phyloP scores from a whole-genome alignment of 2,113 vertebrate species.

The Theristicus caerulescens region DNA sequence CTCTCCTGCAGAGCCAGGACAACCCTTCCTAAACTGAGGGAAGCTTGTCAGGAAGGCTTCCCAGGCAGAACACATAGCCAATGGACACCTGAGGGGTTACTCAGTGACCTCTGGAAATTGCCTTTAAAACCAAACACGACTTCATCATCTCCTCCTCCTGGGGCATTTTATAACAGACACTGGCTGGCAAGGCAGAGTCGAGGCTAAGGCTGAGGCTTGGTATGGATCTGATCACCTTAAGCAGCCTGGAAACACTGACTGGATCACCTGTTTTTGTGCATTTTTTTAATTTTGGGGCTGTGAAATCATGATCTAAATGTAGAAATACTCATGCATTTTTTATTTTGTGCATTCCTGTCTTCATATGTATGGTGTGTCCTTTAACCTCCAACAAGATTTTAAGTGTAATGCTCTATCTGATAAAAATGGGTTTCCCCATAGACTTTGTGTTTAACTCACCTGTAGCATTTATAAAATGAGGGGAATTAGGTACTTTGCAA shows the following conservation, averaged over 20 bases:
- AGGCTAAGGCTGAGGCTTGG: neutral
- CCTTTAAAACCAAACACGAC: neutral
- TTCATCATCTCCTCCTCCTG: neutral
- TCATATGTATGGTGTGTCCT: neutral
- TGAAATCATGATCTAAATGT: neutral
- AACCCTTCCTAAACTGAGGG: neutral
- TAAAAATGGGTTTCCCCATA: neutral
- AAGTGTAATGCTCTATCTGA: neutral
- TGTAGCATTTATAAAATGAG: neutral
- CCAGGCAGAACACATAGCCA: neutral
- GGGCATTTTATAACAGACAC: neutral
- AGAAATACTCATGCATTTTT: neutral
- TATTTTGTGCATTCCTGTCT: neutral
- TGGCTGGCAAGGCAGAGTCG: neutral
- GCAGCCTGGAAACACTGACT: neutral
- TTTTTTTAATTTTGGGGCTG: neutral
- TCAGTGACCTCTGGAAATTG: neutral
- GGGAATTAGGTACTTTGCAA: neutral
- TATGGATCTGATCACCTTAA: neutral
- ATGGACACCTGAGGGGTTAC: neutral
- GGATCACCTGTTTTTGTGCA: neutral
- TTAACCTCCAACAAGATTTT: neutral
- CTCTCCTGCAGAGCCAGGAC: neutral
- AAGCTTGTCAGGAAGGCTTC: neutral
- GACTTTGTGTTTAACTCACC: neutral